Conservation (phyloP, 2,888 invertebrate genomes). For the Drosophila helvetica region DNA sequence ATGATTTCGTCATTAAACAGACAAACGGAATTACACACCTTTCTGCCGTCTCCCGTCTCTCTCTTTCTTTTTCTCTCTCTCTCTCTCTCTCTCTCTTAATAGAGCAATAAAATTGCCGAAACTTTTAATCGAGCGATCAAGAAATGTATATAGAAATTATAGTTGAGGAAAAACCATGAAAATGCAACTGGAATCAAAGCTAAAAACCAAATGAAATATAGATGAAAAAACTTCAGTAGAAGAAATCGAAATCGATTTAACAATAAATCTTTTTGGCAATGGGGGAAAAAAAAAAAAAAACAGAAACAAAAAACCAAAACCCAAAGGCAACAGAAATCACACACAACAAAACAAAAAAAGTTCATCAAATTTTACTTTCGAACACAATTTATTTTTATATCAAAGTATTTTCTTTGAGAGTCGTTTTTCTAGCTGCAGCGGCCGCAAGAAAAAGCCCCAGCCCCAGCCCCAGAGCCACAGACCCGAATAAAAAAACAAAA, state of each 20-base stretch:
- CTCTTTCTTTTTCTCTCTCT: conserved; percentile 1
- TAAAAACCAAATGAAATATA: conserved; percentile 40
- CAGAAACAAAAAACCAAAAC: conserved; percentile 18
- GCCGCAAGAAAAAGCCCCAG: too few species aligned
- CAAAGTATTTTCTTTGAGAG: conserved; percentile 22
- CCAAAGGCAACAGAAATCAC: conserved; percentile 25
- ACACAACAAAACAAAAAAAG: conserved; percentile 4
- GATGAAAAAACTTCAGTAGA: conserved; percentile 45
- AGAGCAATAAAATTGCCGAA: conserved; percentile 28
- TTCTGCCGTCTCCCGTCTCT: not conserved
- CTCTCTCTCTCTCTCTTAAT: conserved; percentile 12
- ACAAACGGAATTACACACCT: conserved; percentile 31
- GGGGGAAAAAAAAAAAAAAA: conserved; percentile 26
- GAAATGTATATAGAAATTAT: conserved; percentile 2
- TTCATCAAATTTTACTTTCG: conserved; percentile 58
- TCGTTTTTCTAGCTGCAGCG: conserved; percentile 41
- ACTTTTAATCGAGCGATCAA: conserved; percentile 5
- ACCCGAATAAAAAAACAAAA: conserved; percentile 23
- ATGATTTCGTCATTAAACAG: conserved; percentile 58
- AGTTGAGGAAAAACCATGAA: conserved; percentile 13
- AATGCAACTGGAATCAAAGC: conserved; percentile 17
- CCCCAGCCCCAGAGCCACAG: conserved; percentile 10
- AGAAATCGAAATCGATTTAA: conserved; percentile 24
- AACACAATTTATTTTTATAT: conserved; percentile 56
- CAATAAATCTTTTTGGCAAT: conserved; percentile 51